Percentiles rank a stretch among this genome's conserved stretches.
Conservation (phyloP, 2,797 vertebrate genomes). For the Typhlichthys subterraneus region DNA sequence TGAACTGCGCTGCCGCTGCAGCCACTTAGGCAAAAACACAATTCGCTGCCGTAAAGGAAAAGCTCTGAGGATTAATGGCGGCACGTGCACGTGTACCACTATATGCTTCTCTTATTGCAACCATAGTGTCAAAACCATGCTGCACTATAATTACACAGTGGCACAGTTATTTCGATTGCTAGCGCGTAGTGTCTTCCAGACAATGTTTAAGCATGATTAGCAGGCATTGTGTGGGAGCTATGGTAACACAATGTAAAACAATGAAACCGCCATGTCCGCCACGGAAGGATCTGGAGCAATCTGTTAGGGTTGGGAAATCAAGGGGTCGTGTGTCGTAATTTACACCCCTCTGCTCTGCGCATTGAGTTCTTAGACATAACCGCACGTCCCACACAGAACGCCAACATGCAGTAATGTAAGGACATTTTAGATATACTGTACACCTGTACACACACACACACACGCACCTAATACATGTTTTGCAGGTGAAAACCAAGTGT, state of each 20-base stretch:
- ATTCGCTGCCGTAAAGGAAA: background rate
- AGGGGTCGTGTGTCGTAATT: background rate
- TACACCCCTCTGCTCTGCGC: too few species aligned
- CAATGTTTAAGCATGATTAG: background rate
- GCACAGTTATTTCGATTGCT: conserved; percentile 16
- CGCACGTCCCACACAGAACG: conserved; percentile 8
- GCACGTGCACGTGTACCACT: conserved; percentile 3
- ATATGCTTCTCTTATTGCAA: conserved; percentile 26
- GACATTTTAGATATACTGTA: too few species aligned
- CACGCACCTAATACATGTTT: background rate
- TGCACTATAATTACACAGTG: conserved; percentile 28
- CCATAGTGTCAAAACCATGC: conserved; percentile 17
- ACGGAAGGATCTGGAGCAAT: too few species aligned
- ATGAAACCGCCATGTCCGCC: too few species aligned
- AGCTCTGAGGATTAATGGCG: background rate
- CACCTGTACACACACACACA: too few species aligned
- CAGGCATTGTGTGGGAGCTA: background rate
- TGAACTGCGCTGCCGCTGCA: conserved; percentile 22
- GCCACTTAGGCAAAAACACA: conserved; percentile 11
- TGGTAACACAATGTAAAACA: too few species aligned
- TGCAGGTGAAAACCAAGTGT: conserved; percentile 12
- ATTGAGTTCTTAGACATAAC: background rate
- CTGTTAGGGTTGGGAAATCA: background rate
- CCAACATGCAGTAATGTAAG: background rate
- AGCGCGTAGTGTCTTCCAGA: background rate